Evolutionary conservation across 2,113 vertebrate species (phyloP).

Genomic region (Corydoras sp.): DNA sequence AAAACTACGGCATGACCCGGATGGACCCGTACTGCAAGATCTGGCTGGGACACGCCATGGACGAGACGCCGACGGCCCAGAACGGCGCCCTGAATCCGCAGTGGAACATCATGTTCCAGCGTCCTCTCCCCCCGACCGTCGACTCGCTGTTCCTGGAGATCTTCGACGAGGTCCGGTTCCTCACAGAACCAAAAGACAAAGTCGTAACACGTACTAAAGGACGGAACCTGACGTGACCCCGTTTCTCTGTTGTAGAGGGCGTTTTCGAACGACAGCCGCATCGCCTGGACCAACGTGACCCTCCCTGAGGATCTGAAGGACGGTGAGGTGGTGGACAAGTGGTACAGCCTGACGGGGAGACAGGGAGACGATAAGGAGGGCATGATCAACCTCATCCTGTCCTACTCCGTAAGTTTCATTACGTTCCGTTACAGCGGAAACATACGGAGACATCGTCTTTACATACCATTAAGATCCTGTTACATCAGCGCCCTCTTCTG

Average conservation of each 20-base stretch:
- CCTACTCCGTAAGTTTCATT: conserved; percentile 79
- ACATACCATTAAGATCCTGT: too few relatives aligned
- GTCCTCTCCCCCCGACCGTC: conserved; percentile 87
- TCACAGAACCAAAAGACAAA: too few relatives aligned
- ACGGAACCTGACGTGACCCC: neutral
- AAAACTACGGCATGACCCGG: conserved; percentile 96
- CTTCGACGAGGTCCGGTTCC: conserved; percentile 88
- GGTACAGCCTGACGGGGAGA: conserved; percentile 89
- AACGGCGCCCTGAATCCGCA: conserved; percentile 96
- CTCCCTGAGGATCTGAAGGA: conserved; percentile 84
- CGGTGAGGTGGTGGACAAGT: conserved; percentile 87
- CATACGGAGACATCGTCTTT: too few relatives aligned
- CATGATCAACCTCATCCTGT: conserved; percentile 98
- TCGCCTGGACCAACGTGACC: conserved; percentile 94
- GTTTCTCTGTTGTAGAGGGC: conserved; percentile 71
- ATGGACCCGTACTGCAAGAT: conserved; percentile 97
- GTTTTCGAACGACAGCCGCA: conserved; percentile 97
- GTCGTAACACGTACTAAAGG: too few relatives aligned
- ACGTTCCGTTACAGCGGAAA: neutral
- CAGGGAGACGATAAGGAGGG: conserved; percentile 98
- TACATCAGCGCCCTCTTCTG: too few relatives aligned
- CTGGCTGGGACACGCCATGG: conserved; percentile 88
- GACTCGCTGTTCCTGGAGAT: conserved; percentile 98
- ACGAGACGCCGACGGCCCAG: conserved; percentile 94
- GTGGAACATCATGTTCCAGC: conserved; percentile 98